Conservation (phyloP, 2,888 invertebrate species). For the Cosmia pyralina region DNA sequence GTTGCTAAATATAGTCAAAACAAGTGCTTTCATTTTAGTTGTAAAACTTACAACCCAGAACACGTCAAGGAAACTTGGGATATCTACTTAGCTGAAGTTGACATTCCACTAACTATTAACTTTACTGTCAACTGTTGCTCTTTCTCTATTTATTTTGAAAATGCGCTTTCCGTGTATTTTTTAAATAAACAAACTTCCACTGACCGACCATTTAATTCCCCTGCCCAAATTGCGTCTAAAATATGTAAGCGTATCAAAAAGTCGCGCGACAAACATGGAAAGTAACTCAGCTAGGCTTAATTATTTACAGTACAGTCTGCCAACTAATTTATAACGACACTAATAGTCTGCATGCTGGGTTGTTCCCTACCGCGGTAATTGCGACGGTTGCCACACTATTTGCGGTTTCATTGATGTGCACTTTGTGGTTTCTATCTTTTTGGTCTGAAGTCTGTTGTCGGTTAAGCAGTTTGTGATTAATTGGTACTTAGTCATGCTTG, state of each 20-base stretch:
- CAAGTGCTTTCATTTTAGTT: no score
- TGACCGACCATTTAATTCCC: not conserved
- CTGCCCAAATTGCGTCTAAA: conserved; percentile 40
- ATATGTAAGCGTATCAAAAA: conserved; percentile 47
- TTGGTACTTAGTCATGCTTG: conserved; percentile 11
- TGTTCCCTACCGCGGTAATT: conserved; percentile 15
- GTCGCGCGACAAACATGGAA: conserved; percentile 34
- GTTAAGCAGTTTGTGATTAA: conserved; percentile 35
- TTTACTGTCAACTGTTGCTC: not conserved
- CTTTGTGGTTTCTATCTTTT: conserved; percentile 37
- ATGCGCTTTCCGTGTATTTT: not conserved
- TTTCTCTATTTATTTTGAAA: not conserved
- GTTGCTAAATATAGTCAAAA: no score
- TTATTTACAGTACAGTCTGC: conserved; percentile 45
- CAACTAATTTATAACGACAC: conserved; percentile 49
- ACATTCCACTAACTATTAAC: not conserved
- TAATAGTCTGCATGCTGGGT: conserved; percentile 35
- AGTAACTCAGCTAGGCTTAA: conserved; percentile 38
- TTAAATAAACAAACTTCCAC: not conserved
- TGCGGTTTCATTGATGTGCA: conserved; percentile 41
- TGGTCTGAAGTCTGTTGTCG: conserved; percentile 10
- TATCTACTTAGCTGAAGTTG: not conserved
- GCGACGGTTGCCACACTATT: conserved; percentile 23
- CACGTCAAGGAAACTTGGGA: not conserved
- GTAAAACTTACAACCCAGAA: not conserved